Evolutionary conservation across 2,113 vertebrate species (phyloP).

Genomic region (Indicator maculatus): DNA sequence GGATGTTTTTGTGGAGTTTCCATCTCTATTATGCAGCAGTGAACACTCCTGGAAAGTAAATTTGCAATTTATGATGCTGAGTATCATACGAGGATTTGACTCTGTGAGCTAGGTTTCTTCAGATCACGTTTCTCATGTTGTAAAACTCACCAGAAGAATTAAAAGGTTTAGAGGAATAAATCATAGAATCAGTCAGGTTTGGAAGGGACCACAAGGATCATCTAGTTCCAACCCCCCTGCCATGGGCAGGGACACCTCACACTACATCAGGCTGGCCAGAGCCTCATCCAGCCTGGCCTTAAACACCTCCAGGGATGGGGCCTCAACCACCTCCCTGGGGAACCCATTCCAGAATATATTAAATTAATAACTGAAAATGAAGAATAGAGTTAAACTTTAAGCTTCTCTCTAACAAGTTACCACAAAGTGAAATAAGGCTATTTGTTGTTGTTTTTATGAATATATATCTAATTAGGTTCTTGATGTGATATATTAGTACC

Average conservation of each 20-base stretch:
- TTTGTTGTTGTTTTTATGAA: not conserved
- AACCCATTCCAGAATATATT: not conserved
- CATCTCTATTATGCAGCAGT: slow-evolving; percentile 53
- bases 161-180: slow-evolving; percentile 15
- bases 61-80: slow-evolving; percentile 10
- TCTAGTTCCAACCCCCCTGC: no score
- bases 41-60: not conserved
- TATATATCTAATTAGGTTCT: slow-evolving; percentile 7
- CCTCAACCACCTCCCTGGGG: no score
- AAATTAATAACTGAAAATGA: not conserved
- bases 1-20: slow-evolving; percentile 26
- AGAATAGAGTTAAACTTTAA: not conserved
- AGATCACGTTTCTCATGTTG: not conserved
- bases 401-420: not conserved
- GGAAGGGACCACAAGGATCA: no score
- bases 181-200: not conserved
- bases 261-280: no score
- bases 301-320: no score
- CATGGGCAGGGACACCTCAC: no score
- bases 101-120: slow-evolving; percentile 6
- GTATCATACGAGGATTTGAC: not conserved
- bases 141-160: not conserved
- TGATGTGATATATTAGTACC: not conserved
- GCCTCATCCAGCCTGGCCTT: no score
- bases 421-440: not conserved